Evolutionary conservation across 2,797 vertebrate genomes (phyloP).

Genomic region (Pangasius larnaudii): DNA sequence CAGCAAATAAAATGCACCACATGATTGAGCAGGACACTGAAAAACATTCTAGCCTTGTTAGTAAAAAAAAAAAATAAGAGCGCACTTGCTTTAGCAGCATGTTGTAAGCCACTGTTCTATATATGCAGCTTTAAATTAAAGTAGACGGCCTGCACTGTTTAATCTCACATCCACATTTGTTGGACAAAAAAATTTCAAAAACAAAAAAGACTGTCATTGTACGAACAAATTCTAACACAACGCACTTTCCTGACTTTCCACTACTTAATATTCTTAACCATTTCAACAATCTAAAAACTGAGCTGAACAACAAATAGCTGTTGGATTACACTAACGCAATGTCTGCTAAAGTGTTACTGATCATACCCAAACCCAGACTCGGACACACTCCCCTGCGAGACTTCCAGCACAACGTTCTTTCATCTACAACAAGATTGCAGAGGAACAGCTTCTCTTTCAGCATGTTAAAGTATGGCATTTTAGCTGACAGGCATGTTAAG

Average conservation of each 20-base stretch:
- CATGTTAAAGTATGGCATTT: neutral
- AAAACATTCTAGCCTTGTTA: neutral
- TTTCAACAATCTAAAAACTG: neutral
- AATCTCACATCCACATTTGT: neutral
- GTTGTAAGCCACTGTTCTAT: neutral
- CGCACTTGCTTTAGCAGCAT: neutral
- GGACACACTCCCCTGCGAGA: neutral
- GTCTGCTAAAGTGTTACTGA: neutral
- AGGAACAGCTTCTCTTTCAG: constrained; percentile 21
- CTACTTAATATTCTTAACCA: neutral
- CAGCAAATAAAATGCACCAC: neutral
- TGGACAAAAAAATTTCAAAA: neutral
- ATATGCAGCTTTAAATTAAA: neutral
- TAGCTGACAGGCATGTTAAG: constrained; percentile 29
- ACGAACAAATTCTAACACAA: neutral
- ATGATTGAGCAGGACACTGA: neutral
- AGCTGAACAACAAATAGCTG: neutral
- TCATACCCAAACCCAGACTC: neutral
- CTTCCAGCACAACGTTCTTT: neutral
- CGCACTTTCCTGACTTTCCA: neutral
- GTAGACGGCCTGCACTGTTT: neutral
- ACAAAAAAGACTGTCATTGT: neutral
- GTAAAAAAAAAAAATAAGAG: neutral
- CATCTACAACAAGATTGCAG: neutral
- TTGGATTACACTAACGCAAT: neutral